Evolutionary conservation across 2,797 vertebrate species (phyloP).

Genomic region (Danio choprae): DNA sequence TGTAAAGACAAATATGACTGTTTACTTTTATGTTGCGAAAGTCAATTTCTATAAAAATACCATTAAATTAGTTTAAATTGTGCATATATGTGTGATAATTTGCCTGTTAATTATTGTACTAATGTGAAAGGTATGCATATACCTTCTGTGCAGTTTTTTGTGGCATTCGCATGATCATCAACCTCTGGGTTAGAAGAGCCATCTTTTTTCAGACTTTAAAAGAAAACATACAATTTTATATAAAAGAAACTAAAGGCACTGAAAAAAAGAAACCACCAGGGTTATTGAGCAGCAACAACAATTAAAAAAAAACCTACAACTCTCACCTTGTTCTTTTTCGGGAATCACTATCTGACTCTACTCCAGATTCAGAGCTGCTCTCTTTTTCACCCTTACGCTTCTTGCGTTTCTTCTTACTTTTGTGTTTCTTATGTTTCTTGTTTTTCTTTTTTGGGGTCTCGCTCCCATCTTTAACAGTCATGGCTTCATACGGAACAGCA

Average conservation of each 20-base stretch:
- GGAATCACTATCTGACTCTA: constrained; percentile 77
- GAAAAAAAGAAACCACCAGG: background rate
- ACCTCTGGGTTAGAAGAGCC: constrained; percentile 61
- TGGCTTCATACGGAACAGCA: constrained; percentile 60
- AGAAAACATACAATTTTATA: constrained; percentile 1
- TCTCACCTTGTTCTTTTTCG: constrained; percentile 76
- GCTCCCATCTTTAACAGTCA: constrained; percentile 72
- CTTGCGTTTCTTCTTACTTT: constrained; percentile 85
- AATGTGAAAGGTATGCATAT: constrained; percentile 21
- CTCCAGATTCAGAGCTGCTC: constrained; percentile 82
- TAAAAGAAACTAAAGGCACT: background rate
- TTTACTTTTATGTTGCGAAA: background rate
- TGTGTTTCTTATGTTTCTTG: constrained; percentile 85
- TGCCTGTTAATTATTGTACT: background rate
- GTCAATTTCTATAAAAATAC: background rate
- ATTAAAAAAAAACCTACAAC: background rate
- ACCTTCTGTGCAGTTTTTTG: constrained; percentile 74
- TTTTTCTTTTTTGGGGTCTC: constrained; percentile 81
- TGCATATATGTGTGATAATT: background rate
- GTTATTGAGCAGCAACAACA: too few relatives aligned
- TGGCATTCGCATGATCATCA: constrained; percentile 64
- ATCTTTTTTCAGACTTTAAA: constrained; percentile 74
- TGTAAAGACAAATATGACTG: constrained; percentile 59
- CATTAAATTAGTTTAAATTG: background rate
- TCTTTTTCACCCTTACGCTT: constrained; percentile 81